Percentiles rank a stretch among this genome's conserved stretches.
These are phyloP conservation scores for Synanthedon myopaeformis DNA, from an alignment of 2,888 invertebrate genomes.

Conservation along the genomic window DNA sequence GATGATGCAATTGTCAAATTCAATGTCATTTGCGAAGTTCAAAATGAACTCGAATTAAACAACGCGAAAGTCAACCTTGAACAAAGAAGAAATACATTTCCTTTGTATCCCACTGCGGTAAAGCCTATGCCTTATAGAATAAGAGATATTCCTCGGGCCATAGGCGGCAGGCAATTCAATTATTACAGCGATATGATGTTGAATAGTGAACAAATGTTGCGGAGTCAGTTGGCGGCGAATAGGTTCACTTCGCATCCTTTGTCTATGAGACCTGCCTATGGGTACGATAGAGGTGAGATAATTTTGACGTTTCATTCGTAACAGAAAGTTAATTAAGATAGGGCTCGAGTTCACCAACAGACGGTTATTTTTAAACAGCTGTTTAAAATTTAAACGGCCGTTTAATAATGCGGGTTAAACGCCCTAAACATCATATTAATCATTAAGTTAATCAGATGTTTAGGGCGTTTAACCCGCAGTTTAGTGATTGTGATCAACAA, in stretches of 20 bases:
- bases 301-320: neutral
- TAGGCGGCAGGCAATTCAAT: slow-evolving; percentile 30
- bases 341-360: no score
- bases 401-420: no score
- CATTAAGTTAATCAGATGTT: no score
- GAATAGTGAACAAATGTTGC: slow-evolving; percentile 39
- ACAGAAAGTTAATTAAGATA: no score
- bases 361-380: no score
- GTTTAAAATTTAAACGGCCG: no score
- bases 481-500: no score
- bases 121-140: slow-evolving; percentile 44
- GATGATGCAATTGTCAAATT: slow-evolving; percentile 20
- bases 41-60: slow-evolving; percentile 29
- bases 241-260: slow-evolving; percentile 39
- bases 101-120: slow-evolving; percentile 46
- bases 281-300: slow-evolving; percentile 49
- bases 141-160: slow-evolving; percentile 19
- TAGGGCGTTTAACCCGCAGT: no score
- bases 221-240: slow-evolving; percentile 43
- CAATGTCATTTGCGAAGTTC: slow-evolving; percentile 27
- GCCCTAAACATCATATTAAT: no score
- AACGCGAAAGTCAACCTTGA: slow-evolving; percentile 28
- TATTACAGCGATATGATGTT: slow-evolving; percentile 48
- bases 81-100: slow-evolving; percentile 46
- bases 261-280: slow-evolving; percentile 42